Conservation (phyloP, 2,888 invertebrate genomes). For the Sipha maydis region DNA sequence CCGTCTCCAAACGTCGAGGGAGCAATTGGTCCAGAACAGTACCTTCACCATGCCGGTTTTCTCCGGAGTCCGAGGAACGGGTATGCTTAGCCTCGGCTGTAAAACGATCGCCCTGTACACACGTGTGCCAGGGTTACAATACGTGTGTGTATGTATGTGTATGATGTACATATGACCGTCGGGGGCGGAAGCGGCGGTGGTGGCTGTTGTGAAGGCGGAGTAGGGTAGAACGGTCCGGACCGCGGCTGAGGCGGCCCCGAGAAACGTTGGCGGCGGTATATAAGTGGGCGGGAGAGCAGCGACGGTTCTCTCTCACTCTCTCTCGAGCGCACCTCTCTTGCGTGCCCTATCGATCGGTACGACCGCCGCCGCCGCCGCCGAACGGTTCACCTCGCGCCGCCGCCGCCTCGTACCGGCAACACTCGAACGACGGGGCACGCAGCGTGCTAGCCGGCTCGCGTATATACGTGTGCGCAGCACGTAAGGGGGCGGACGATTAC, state of each 20-base stretch:
- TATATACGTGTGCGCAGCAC: not conserved
- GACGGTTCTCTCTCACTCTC: constrained; percentile 62
- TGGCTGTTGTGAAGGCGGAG: not conserved
- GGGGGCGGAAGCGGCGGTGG: not conserved
- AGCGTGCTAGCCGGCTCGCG: not conserved
- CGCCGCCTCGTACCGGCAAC: constrained; percentile 13
- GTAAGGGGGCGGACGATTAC: not conserved
- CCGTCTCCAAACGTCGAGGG: too few relatives aligned
- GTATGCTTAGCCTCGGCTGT: too few relatives aligned
- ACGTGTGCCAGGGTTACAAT: too few relatives aligned
- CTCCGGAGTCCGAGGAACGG: too few relatives aligned
- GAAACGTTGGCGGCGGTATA: not conserved
- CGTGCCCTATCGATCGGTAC: constrained; percentile 55
- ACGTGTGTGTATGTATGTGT: too few relatives aligned
- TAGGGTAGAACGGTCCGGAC: not conserved
- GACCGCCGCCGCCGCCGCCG: not conserved
- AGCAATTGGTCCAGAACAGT: too few relatives aligned
- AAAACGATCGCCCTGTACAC: too few relatives aligned
- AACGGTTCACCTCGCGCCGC: constrained; percentile 10
- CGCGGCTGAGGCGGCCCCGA: constrained; percentile 25
- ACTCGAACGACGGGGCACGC: constrained; percentile 24
- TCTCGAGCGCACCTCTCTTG: constrained; percentile 38
- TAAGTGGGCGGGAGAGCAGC: constrained; percentile 36
- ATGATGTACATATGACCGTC: not conserved
- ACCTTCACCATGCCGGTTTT: too few relatives aligned